A percentile compares a stretch with the other conserved stretches of the same genome.
phyloP scores from a whole-genome alignment of 2,113 vertebrate genomes.

The Tichodroma muraria region DNA sequence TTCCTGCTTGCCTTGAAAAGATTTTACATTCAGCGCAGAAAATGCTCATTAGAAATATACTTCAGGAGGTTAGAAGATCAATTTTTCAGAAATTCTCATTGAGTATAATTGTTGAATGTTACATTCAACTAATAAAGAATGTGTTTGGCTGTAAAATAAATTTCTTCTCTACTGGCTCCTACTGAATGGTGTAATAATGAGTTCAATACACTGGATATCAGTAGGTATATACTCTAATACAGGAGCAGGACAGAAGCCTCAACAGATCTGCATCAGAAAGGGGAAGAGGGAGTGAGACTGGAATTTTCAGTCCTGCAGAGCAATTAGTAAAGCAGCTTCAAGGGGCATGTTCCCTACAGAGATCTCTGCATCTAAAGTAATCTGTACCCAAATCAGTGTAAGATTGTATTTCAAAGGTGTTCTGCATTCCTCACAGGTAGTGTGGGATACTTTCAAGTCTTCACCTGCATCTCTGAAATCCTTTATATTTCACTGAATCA shows the following conservation, averaged over 20 bases:
- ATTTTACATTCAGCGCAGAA: not conserved
- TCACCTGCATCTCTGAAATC: not conserved
- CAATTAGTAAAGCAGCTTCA: not conserved
- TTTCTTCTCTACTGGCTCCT: not conserved
- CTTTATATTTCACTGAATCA: slow-evolving; percentile 6
- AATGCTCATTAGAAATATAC: not conserved
- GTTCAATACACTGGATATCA: not conserved
- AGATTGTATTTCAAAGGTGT: not conserved
- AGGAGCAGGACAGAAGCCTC: not conserved
- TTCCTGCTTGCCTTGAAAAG: not conserved
- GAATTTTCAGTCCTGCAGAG: not conserved
- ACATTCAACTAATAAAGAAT: not conserved
- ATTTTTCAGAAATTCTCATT: not conserved
- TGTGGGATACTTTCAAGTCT: slow-evolving; percentile 8
- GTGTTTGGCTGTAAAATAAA: not conserved
- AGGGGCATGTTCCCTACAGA: not conserved
- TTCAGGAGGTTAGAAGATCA: not conserved
- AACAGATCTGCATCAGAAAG: not conserved
- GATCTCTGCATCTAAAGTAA: not conserved
- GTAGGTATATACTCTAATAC: not conserved
- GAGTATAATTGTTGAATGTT: not conserved
- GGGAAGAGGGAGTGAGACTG: not conserved
- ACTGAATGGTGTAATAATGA: not conserved
- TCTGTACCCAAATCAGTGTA: not conserved
- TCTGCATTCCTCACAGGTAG: not conserved